These are phyloP conservation scores for Poecile montanus DNA, from an alignment of 2,797 vertebrate genomes.

Conservation along the genomic window DNA sequence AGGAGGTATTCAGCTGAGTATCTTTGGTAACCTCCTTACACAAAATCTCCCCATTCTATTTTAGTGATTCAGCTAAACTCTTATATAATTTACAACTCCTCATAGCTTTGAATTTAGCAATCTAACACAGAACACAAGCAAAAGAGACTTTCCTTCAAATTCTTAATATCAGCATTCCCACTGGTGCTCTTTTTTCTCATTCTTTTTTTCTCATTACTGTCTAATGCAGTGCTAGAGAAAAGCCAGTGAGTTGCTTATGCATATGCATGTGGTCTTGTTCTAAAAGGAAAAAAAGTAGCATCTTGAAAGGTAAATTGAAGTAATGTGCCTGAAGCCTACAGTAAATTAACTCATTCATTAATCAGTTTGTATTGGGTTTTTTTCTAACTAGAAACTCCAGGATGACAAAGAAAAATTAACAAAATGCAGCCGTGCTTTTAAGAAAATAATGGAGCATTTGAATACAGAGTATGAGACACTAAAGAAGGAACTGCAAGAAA, in stretches of 20 bases:
- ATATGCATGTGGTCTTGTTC: not conserved
- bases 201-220: too few relatives aligned
- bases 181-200: not conserved
- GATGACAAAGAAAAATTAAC: slow-evolving; percentile 82
- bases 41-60: not conserved
- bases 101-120: not conserved
- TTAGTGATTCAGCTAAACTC: not conserved
- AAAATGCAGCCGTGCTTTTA: slow-evolving; percentile 78
- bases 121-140: not conserved
- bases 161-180: not conserved
- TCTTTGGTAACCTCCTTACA: not conserved
- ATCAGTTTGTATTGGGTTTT: not conserved
- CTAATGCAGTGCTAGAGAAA: not conserved
- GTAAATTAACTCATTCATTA: not conserved
- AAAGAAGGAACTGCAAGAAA: slow-evolving; percentile 87
- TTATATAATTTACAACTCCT: not conserved
- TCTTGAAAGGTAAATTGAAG: not conserved
- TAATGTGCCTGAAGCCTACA: not conserved
- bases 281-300: not conserved
- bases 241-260: not conserved
- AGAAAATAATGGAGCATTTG: slow-evolving; percentile 82
- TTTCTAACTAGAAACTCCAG: slow-evolving; percentile 83
- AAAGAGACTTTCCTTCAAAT: not conserved
- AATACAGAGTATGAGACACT: slow-evolving; percentile 81
- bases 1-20: not conserved